phyloP scores from a whole-genome alignment of 30 jellyfish, hydroid and myxozoan genomes.

The Hydractinia echinata region DNA sequence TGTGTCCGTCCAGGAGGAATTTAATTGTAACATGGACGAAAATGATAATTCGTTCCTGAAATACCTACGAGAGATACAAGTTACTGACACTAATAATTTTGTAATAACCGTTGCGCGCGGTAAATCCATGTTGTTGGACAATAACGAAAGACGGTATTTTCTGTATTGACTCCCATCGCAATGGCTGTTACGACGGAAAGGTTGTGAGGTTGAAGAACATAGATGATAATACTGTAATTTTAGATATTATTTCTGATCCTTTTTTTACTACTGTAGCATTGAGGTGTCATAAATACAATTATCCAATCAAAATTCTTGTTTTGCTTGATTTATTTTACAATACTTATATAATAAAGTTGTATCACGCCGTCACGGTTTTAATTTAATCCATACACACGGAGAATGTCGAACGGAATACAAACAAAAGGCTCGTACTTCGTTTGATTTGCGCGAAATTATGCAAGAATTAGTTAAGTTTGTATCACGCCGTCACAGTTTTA shows the following conservation, averaged over 20 bases:
- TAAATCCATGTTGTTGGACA: conserved; percentile 7
- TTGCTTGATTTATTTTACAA: too few species aligned
- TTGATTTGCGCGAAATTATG: too few species aligned
- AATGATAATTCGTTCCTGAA: neutral
- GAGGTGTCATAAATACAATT: neutral
- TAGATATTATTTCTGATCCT: neutral
- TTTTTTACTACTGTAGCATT: neutral
- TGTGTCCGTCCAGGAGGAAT: neutral
- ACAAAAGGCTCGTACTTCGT: too few species aligned
- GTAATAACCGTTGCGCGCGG: neutral
- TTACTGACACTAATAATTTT: neutral
- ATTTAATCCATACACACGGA: too few species aligned
- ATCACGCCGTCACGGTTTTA: too few species aligned
- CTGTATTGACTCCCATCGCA: neutral
- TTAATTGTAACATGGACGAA: neutral
- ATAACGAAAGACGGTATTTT: neutral
- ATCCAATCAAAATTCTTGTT: neutral
- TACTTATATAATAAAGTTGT: too few species aligned
- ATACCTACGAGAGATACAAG: neutral
- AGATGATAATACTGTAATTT: neutral
- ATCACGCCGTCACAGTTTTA: too few species aligned
- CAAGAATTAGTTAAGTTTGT: too few species aligned
- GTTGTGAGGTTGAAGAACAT: neutral
- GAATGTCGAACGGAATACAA: too few species aligned
- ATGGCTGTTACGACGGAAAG: neutral